Percentiles rank a stretch among this genome's conserved stretches.
Evolutionary conservation across 1,140 invertebrate species (phyloP).

Genomic region (Propsilocerus akamusi): DNA sequence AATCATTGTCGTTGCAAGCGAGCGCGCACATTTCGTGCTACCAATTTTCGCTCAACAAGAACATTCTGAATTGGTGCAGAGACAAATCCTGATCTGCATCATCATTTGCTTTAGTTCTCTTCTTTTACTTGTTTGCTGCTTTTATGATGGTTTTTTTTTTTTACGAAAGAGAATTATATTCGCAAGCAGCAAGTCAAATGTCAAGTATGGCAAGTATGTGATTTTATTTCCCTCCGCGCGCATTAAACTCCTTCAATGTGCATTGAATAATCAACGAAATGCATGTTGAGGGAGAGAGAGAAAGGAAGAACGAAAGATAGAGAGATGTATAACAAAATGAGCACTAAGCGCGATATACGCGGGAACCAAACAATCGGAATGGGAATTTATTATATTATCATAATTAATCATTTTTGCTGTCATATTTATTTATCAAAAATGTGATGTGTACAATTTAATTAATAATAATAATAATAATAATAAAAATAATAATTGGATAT

Average conservation of each 20-base stretch:
- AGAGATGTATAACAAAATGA: no score
- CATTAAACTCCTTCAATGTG: no score
- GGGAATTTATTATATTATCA: not conserved
- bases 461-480: no score
- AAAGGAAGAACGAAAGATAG: no score
- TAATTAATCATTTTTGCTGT: not conserved
- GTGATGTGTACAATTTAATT: not conserved
- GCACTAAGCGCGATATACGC: no score
- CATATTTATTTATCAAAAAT: not conserved
- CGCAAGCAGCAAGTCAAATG: not conserved
- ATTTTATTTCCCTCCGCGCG: no score
- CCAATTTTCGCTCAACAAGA: no score
- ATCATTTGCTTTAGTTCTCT: no score
- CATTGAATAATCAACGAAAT: no score
- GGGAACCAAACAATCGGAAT: no score
- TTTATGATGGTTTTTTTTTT: not conserved
- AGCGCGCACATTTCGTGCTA: not conserved
- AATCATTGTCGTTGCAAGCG: not conserved
- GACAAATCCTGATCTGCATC: not conserved
- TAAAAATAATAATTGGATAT: not conserved
- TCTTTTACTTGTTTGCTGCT: not conserved
- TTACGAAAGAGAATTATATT: not conserved
- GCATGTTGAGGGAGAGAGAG: no score
- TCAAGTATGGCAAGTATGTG: not conserved
- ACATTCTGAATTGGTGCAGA: no score